These are phyloP conservation scores for Lates japonicus DNA, from an alignment of 2,797 vertebrate species.

Conservation along the genomic window DNA sequence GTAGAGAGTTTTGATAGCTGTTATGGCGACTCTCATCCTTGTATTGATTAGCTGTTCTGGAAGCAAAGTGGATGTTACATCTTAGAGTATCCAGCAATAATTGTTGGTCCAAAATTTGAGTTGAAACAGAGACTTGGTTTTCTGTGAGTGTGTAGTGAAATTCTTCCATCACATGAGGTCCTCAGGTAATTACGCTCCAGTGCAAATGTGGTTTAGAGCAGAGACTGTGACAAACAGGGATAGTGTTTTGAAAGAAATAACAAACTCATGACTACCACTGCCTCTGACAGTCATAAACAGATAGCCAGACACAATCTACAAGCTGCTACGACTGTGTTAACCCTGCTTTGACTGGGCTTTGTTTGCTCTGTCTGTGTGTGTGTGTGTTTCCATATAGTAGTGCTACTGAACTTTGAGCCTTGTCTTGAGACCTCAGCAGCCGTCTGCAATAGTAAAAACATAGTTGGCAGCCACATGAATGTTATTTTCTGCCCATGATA, in stretches of 20 bases:
- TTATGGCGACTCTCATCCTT: not conserved
- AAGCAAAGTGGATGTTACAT: not conserved
- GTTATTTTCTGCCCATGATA: slow-evolving; percentile 59
- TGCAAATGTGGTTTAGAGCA: slow-evolving; percentile 32
- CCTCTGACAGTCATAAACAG: slow-evolving; percentile 45
- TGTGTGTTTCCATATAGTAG: slow-evolving; percentile 55
- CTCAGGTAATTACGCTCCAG: slow-evolving; percentile 23
- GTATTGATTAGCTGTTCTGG: not conserved
- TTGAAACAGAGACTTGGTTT: slow-evolving; percentile 1
- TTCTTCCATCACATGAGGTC: slow-evolving; percentile 3
- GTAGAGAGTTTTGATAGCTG: not conserved
- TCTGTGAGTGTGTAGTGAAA: not conserved
- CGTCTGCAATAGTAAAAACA: slow-evolving; percentile 61
- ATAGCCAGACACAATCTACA: slow-evolving; percentile 40
- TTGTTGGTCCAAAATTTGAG: not conserved
- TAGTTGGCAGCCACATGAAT: slow-evolving; percentile 42
- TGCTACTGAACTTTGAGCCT: slow-evolving; percentile 76
- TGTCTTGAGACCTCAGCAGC: slow-evolving; percentile 44
- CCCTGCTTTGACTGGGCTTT: not conserved
- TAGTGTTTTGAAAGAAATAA: slow-evolving; percentile 52
- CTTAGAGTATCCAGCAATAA: not conserved
- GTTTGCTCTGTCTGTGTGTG: not conserved
- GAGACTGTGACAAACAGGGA: slow-evolving; percentile 24
- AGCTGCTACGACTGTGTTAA: not conserved
- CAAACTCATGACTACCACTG: slow-evolving; percentile 43